Evolutionary conservation across 1,140 invertebrate species (phyloP), one percentile per base, ranked within the genome.

Genomic region (Drosophila mauritiana): DNA sequence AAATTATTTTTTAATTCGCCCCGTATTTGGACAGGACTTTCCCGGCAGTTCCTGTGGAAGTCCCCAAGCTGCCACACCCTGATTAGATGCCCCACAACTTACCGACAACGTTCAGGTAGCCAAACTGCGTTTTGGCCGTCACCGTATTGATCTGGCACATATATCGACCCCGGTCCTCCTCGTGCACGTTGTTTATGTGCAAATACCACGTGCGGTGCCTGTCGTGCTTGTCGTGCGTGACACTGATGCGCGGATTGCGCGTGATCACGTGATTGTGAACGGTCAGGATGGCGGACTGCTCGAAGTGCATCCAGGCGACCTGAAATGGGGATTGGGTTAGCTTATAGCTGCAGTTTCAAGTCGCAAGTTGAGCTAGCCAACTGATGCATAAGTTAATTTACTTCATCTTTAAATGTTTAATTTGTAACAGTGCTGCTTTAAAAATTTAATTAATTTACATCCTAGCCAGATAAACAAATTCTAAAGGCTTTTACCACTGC

Each of bases 131-230:
- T 93, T 98, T 97, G 56, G 96, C 97, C 31, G 97, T 97, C 72
- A 97, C 97, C 0, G 98, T 98, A 93, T 98, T 99, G 86, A 99
- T 97, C 93, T 99, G 98, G 92, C 98, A 98, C 96, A 98, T 98
- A 93, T 98, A 99, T 27, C 96, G 94, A 36, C 98, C 98, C 74
- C 96, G 95, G 93, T 99, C 98, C 84, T 96, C 96, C 92, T 98
- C 96, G 70, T 97, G 96, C 31, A 98, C 97, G 80, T 98, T 96
- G 73, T 95, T 96, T 86, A 98, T 98, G 93, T 98, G 97, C 80
- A 98, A 94, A 92, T 96, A 97, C 97, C 97, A 98, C 48, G 97
- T 98, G 75, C 96, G 94, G 91, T 97, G 97, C 42, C 95, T 94
- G 74, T 94, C 93, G 74, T 92, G 92, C 92, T 95, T 95, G 92